phyloP scores from a whole-genome alignment of 2,797 vertebrate species.

The Sebastes paucispinis region DNA sequence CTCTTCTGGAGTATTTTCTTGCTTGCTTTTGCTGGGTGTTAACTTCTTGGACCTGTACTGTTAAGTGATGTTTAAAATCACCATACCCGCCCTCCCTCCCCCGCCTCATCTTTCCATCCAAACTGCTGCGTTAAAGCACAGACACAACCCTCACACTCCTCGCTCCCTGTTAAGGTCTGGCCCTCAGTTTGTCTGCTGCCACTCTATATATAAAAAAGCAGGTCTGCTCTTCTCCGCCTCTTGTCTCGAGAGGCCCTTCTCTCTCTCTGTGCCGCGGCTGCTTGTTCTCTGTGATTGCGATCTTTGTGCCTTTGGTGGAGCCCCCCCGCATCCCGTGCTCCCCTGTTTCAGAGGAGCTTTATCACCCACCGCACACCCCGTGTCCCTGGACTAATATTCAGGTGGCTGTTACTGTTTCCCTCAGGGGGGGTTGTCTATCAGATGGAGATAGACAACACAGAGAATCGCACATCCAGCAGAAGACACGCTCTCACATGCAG shows the following conservation, averaged over 20 bases:
- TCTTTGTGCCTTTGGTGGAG: slow-evolving; percentile 52
- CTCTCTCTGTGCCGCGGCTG: slow-evolving; percentile 44
- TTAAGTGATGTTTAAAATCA: slow-evolving; percentile 39
- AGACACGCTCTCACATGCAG: background rate
- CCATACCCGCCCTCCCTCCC: background rate
- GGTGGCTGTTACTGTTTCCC: slow-evolving; percentile 44
- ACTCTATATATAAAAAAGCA: slow-evolving; percentile 40
- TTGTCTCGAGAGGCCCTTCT: slow-evolving; percentile 69
- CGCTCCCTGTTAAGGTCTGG: slow-evolving; percentile 11
- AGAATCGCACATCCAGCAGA: background rate
- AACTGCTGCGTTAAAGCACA: slow-evolving; percentile 37
- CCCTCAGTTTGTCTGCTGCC: slow-evolving; percentile 48
- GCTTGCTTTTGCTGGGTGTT: background rate
- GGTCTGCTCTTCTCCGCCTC: slow-evolving; percentile 46
- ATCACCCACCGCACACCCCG: slow-evolving; percentile 34
- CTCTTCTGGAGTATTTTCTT: background rate
- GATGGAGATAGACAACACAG: slow-evolving; percentile 30
- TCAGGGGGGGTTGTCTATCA: slow-evolving; percentile 32
- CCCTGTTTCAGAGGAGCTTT: slow-evolving; percentile 36
- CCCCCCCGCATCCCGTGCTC: slow-evolving; percentile 12
- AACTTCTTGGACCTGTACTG: slow-evolving; percentile 17
- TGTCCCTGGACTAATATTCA: slow-evolving; percentile 60
- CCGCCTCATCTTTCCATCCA: slow-evolving; percentile 31
- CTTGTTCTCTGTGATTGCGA: slow-evolving; percentile 65
- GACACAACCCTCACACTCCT: slow-evolving; percentile 15